A percentile compares a stretch with the other conserved stretches of the same genome.
These are phyloP conservation scores for Dynastes maya DNA, from an alignment of 2,888 invertebrate genomes.

Conservation along the genomic window DNA sequence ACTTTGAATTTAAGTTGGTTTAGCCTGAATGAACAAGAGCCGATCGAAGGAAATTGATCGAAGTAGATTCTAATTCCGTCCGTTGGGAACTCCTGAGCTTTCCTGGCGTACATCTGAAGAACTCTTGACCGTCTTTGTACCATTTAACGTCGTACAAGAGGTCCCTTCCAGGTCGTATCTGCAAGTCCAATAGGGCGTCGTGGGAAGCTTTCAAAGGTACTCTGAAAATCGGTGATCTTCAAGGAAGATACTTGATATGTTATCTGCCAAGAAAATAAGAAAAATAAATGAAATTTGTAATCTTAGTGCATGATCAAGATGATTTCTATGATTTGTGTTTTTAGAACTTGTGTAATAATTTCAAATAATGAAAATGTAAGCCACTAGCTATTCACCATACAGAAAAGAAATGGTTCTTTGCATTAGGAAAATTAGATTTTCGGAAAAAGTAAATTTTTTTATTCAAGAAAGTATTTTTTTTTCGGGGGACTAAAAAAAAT, in stretches of 20 bases:
- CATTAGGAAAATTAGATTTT: too few species aligned
- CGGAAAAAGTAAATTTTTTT: too few species aligned
- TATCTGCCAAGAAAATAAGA: conserved; percentile 16
- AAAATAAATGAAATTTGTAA: too few species aligned
- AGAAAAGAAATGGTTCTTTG: too few species aligned
- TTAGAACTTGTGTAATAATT: too few species aligned
- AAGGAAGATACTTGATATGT: conserved; percentile 28
- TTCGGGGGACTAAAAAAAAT: too few species aligned
- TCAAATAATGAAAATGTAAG: too few species aligned
- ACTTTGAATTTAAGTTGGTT: conserved; percentile 59
- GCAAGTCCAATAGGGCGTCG: conserved; percentile 63
- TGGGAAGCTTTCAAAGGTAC: conserved; percentile 62
- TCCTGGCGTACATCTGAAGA: conserved; percentile 63
- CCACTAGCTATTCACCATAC: too few species aligned
- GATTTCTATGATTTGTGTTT: too few species aligned
- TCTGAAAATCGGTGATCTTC: conserved; percentile 62
- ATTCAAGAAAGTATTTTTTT: too few species aligned
- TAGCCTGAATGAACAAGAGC: conserved; percentile 63
- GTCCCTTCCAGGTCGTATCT: conserved; percentile 62
- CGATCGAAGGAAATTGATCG: conserved; percentile 56
- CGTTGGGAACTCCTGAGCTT: conserved; percentile 60
- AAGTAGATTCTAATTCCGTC: conserved; percentile 62
- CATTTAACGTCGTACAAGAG: conserved; percentile 66
- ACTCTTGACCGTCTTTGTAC: conserved; percentile 66
- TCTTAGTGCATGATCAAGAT: too few species aligned